phyloP scores from a whole-genome alignment of 2,113 vertebrate species.

The Pachyramphus minor region DNA sequence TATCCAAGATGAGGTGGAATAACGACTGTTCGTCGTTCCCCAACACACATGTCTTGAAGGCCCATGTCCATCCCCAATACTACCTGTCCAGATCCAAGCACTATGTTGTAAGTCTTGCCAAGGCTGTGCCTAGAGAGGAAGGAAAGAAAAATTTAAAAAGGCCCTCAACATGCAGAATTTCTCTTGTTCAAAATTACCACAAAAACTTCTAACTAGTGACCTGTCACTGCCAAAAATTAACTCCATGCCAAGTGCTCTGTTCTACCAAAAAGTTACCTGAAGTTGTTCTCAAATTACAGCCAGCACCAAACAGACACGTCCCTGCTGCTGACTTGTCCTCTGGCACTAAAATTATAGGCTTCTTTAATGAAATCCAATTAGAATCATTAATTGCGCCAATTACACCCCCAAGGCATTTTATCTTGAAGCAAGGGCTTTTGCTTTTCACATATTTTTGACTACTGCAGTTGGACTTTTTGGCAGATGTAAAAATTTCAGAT shows the following conservation, averaged over 20 bases:
- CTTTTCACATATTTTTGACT: neutral
- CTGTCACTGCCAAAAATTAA: neutral
- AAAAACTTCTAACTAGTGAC: neutral
- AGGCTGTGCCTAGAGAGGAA: slow-evolving; percentile 79
- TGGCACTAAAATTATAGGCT: neutral
- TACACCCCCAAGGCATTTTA: neutral
- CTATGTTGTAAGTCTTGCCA: slow-evolving; percentile 94
- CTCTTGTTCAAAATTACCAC: neutral
- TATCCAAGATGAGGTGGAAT: slow-evolving; percentile 95
- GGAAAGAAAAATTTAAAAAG: neutral
- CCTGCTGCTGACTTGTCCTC: neutral
- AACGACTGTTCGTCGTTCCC: slow-evolving; percentile 85
- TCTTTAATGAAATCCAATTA: neutral
- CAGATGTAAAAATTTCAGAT: neutral
- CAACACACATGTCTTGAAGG: slow-evolving; percentile 91
- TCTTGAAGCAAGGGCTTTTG: neutral
- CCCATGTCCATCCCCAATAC: slow-evolving; percentile 95
- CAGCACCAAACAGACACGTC: neutral
- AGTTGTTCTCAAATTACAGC: neutral
- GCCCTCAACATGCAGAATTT: neutral
- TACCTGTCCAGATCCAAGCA: slow-evolving; percentile 91
- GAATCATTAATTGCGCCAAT: neutral
- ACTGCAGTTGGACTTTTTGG: neutral
- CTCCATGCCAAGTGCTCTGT: neutral
- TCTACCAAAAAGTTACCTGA: neutral